These are phyloP conservation scores for Micropterix aruncella DNA, from an alignment of 2,888 invertebrate genomes.

Conservation along the genomic window DNA sequence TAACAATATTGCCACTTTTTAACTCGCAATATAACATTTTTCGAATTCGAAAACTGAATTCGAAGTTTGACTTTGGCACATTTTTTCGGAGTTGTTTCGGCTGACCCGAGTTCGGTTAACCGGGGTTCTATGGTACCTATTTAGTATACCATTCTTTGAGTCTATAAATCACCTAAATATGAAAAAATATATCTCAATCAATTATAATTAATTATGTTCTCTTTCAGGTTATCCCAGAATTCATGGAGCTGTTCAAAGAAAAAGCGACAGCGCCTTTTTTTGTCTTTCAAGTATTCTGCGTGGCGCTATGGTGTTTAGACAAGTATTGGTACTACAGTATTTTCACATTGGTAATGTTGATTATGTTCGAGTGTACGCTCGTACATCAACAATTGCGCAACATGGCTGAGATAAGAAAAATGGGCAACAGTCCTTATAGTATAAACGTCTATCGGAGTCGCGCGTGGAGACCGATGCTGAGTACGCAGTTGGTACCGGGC, in stretches of 20 bases:
- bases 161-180: too few relatives aligned
- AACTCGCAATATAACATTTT: too few relatives aligned
- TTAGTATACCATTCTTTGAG: too few relatives aligned
- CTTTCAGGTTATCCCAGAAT: constrained; percentile 77
- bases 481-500: constrained; percentile 86
- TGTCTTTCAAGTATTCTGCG: constrained; percentile 99
- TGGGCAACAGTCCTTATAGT: constrained; percentile 95
- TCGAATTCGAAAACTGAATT: too few relatives aligned
- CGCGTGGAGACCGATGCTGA: constrained; percentile 75
- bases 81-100: too few relatives aligned
- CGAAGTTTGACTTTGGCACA: too few relatives aligned
- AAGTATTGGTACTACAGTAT: constrained; percentile 98
- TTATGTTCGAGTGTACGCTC: constrained; percentile 93
- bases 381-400: constrained; percentile 96
- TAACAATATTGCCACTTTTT: too few relatives aligned
- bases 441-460: constrained; percentile 83
- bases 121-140: too few relatives aligned
- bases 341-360: constrained; percentile 90
- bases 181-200: too few relatives aligned
- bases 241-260: constrained; percentile 92
- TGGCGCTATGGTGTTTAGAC: constrained; percentile 96
- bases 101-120: too few relatives aligned
- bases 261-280: constrained; percentile 99
- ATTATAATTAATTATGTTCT: too few relatives aligned
- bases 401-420: constrained; percentile 97